Conservation (phyloP, 2,797 vertebrate genomes). For the Uromys caudimaculatus region DNA sequence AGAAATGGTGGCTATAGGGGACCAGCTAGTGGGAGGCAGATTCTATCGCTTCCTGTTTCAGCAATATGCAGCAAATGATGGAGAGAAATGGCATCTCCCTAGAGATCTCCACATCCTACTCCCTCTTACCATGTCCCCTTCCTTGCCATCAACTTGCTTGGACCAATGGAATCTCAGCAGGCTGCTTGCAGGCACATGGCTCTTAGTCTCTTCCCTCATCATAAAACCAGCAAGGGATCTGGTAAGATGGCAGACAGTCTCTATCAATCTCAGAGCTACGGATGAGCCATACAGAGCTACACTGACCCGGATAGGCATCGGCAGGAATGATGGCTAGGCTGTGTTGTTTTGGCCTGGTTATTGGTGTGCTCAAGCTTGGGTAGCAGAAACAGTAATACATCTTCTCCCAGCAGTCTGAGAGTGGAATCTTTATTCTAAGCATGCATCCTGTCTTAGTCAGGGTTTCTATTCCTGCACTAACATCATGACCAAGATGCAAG, state of each 20-base stretch:
- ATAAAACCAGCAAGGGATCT: background rate
- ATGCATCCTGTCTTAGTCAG: no score
- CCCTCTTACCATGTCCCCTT: background rate
- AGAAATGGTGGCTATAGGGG: background rate
- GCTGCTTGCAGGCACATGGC: background rate
- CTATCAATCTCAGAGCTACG: background rate
- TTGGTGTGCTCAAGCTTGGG: background rate
- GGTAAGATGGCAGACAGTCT: background rate
- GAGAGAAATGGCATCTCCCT: background rate
- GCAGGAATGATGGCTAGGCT: background rate
- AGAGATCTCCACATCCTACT: background rate
- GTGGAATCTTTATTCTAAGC: background rate
- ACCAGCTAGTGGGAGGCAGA: background rate
- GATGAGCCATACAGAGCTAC: background rate
- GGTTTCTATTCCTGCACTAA: no score
- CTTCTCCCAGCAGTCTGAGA: no score
- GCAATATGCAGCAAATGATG: background rate
- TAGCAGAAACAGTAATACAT: accelerated
- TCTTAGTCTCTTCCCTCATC: background rate
- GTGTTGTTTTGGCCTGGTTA: background rate
- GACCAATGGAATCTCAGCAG: background rate
- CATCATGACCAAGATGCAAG: no score
- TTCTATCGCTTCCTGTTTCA: background rate
- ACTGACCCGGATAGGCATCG: background rate
- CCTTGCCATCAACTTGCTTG: background rate